A percentile compares a stretch with the other conserved stretches of the same genome.
Conservation (phyloP, 2,113 vertebrate species). For the Hydrochoerus hydrochaeris region DNA sequence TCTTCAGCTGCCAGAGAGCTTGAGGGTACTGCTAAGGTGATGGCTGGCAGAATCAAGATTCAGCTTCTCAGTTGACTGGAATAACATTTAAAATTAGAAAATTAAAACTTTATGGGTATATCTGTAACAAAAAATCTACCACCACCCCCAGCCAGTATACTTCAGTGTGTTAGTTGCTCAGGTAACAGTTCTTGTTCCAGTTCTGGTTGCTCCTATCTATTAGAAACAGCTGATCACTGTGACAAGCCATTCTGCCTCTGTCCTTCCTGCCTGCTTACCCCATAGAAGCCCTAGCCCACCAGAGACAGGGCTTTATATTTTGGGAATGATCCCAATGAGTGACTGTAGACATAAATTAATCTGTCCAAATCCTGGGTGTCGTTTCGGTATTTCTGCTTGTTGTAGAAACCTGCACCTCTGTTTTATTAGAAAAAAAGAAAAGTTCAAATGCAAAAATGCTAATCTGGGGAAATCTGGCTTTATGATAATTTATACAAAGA, state of each 20-base stretch:
- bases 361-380: neutral
- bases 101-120: neutral
- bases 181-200: neutral
- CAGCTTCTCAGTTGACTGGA: neutral
- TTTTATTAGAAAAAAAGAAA: neutral
- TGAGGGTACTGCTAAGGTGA: neutral
- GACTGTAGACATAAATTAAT: neutral
- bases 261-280: neutral
- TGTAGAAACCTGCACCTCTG: neutral
- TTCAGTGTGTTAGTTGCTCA: neutral
- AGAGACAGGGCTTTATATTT: neutral
- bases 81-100: conserved; percentile 31
- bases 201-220: neutral
- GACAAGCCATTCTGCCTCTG: neutral
- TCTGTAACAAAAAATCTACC: neutral
- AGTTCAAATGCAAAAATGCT: neutral
- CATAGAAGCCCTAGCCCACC: too few relatives aligned
- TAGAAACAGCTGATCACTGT: neutral
- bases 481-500: neutral
- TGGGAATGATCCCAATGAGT: neutral
- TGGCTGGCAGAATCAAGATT: neutral
- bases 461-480: neutral
- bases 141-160: neutral
- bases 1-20: neutral
- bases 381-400: neutral